Evolutionary conservation across 1,140 invertebrate genomes (phyloP).

Genomic region (Dendroctonus ponderosae): DNA sequence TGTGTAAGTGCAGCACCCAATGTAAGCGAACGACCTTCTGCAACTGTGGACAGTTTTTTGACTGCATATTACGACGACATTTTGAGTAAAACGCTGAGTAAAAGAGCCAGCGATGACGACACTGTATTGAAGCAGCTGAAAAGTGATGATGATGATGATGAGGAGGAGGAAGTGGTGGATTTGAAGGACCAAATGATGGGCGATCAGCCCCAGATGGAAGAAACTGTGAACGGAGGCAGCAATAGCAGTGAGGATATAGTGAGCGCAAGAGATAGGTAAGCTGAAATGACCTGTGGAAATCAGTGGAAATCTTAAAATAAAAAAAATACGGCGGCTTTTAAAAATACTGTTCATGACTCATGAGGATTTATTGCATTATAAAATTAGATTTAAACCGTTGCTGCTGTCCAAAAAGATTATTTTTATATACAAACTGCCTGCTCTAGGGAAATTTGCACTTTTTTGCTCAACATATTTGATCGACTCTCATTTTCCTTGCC

Average conservation of each 20-base stretch:
- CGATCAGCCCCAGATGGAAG: neutral
- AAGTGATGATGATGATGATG: neutral
- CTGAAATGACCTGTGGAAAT: neutral
- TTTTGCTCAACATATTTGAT: neutral
- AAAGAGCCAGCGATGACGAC: neutral
- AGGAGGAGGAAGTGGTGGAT: neutral
- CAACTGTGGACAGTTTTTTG: neutral
- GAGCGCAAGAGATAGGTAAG: neutral
- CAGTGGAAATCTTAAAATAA: neutral
- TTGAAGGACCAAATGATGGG: slow-evolving; percentile 2
- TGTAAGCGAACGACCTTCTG: neutral
- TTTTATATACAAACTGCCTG: neutral
- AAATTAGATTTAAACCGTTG: neutral
- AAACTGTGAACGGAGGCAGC: neutral
- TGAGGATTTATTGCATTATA: neutral
- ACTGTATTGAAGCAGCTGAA: neutral
- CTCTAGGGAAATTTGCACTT: neutral
- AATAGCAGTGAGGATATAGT: neutral
- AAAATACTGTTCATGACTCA: neutral
- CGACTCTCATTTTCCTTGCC: too few species aligned
- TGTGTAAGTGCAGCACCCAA: neutral
- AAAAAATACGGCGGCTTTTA: neutral
- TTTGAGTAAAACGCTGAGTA: neutral
- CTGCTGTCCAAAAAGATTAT: neutral
- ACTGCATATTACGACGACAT: neutral